Evolutionary conservation across 1,140 invertebrate species (phyloP).

Genomic region (Drosophila ambigua): DNA sequence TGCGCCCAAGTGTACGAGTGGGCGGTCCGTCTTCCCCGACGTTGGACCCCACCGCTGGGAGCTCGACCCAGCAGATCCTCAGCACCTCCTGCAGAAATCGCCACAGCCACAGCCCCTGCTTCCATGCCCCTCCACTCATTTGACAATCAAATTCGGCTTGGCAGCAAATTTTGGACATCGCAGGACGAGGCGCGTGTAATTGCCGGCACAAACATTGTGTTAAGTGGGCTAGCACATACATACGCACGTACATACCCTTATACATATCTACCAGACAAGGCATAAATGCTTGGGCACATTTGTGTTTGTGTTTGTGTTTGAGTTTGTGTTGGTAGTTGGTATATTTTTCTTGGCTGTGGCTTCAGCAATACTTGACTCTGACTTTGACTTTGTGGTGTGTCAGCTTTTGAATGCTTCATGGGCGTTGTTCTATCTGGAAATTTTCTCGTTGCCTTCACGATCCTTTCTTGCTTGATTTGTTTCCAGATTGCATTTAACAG

Average conservation of each 20-base stretch:
- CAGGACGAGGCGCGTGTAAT: constrained; percentile 44
- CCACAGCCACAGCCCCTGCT: too few species aligned
- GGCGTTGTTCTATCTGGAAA: background rate
- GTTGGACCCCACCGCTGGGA: background rate
- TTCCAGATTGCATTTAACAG: background rate
- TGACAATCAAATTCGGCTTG: constrained; percentile 66
- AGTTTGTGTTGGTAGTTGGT: constrained; percentile 5
- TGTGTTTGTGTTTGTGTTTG: constrained; percentile 5
- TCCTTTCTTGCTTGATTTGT: background rate
- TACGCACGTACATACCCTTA: constrained; percentile 31
- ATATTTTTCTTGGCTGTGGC: constrained; percentile 22
- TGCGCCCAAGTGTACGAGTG: constrained; percentile 45
- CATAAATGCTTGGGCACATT: background rate
- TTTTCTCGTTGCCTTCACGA: too few species aligned
- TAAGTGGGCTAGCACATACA: constrained; percentile 54
- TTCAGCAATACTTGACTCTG: constrained; percentile 16
- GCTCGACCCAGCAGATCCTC: background rate
- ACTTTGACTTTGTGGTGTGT: constrained; percentile 9
- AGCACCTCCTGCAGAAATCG: too few species aligned
- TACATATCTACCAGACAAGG: constrained; percentile 5
- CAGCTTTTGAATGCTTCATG: constrained; percentile 1
- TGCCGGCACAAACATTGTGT: constrained; percentile 61
- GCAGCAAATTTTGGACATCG: constrained; percentile 57
- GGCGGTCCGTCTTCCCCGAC: background rate
- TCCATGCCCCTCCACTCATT: constrained; percentile 9